Conservation (phyloP, 1,140 invertebrate species). For the Megalopta genalis region DNA sequence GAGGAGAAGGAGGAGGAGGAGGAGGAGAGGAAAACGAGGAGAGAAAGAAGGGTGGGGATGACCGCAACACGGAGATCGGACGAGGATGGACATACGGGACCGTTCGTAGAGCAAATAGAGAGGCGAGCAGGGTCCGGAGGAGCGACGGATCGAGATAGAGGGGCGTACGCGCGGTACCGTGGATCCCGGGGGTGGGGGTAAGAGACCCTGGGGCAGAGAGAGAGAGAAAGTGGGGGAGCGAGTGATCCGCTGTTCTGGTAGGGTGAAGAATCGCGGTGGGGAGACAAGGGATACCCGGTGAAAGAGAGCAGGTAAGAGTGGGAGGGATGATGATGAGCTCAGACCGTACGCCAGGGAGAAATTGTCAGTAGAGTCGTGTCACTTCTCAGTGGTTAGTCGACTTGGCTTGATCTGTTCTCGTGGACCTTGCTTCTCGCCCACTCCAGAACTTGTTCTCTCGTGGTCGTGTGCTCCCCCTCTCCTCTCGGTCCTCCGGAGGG, state of each 20-base stretch:
- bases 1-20: background rate
- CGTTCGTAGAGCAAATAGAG: conserved; percentile 1
- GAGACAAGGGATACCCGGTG: conserved; percentile 10
- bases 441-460: background rate
- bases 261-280: background rate
- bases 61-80: conserved; percentile 43
- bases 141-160: background rate
- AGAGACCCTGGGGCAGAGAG: too few species aligned
- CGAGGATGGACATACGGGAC: conserved; percentile 10
- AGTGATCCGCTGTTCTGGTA: conserved; percentile 13
- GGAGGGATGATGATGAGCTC: conserved; percentile 69
- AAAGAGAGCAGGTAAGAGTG: conserved; percentile 49
- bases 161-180: background rate
- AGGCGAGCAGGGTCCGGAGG: background rate
- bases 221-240: background rate
- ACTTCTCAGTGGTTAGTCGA: conserved; percentile 61
- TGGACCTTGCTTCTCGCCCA: conserved; percentile 25
- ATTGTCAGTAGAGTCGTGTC: conserved; percentile 67
- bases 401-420: conserved; percentile 52
- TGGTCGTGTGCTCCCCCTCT: background rate
- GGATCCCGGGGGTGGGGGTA: too few species aligned
- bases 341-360: conserved; percentile 47
- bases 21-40: background rate
- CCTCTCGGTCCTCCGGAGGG: too few species aligned
- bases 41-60: conserved; percentile 41